These are phyloP conservation scores for Limulus polyphemus DNA, from an alignment of 2,888 invertebrate species.

Conservation along the genomic window DNA sequence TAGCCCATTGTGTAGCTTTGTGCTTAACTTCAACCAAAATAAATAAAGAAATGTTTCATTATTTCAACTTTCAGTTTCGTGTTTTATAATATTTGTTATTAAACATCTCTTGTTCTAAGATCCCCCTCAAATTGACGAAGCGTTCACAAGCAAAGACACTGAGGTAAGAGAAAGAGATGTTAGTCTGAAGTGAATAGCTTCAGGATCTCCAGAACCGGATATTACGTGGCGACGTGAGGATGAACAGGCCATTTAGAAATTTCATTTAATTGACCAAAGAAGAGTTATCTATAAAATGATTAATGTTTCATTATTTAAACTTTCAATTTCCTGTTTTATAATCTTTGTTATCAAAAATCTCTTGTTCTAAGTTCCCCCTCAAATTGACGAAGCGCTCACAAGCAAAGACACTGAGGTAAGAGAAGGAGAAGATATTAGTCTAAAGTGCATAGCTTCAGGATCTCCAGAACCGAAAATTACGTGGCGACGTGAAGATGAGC, in stretches of 20 bases:
- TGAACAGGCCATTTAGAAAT: constrained; percentile 18
- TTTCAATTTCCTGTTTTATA: too few relatives aligned
- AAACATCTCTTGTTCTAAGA: constrained; percentile 43
- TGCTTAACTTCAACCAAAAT: too few relatives aligned
- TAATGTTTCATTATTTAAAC: too few relatives aligned
- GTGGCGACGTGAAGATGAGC: constrained; percentile 62
- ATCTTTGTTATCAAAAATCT: not conserved
- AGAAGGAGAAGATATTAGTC: constrained; percentile 75
- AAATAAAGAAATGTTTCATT: too few relatives aligned
- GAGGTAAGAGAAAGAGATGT: constrained; percentile 82
- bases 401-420: constrained; percentile 83
- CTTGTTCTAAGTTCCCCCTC: constrained; percentile 61
- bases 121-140: constrained; percentile 82
- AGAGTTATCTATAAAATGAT: too few relatives aligned
- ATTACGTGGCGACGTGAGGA: constrained; percentile 79
- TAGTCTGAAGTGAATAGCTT: constrained; percentile 73
- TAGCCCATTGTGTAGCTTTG: too few relatives aligned
- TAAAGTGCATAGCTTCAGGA: constrained; percentile 77
- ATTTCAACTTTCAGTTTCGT: too few relatives aligned
- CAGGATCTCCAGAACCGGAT: constrained; percentile 73
- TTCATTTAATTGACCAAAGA: too few relatives aligned
- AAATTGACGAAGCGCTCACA: constrained; percentile 78
- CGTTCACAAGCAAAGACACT: constrained; percentile 76
- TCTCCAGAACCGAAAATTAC: constrained; percentile 76
- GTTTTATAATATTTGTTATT: not conserved